phyloP scores from a whole-genome alignment of 1,140 invertebrate genomes.

The Branchinecta lynchi region DNA sequence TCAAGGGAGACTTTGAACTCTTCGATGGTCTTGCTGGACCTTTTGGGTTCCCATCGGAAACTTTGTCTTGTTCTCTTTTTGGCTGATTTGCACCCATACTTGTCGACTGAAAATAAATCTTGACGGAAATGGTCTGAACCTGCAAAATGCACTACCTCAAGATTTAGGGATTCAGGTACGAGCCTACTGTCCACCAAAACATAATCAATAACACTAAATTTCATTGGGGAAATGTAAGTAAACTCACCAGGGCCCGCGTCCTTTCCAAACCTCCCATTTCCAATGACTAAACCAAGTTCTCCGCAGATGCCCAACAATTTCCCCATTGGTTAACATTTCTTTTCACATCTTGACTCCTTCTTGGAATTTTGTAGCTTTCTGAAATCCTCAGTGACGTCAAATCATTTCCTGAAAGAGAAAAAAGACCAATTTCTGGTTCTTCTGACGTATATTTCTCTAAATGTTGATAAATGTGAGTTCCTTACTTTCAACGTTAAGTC shows the following conservation, averaged over 20 bases:
- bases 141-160: constrained; percentile 9
- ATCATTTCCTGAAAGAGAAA: constrained; percentile 9
- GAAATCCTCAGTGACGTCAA: constrained; percentile 1
- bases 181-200: constrained; percentile 5
- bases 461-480: too few relatives aligned
- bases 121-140: constrained; percentile 1
- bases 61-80: too few relatives aligned
- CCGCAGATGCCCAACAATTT: constrained; percentile 8
- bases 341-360: constrained; percentile 9
- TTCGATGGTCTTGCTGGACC: too few relatives aligned
- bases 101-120: constrained; percentile 6
- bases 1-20: too few relatives aligned
- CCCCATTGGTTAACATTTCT: constrained; percentile 6
- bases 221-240: neutral
- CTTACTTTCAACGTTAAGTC: too few relatives aligned
- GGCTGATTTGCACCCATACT: neutral
- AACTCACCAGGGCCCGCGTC: neutral
- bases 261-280: constrained; percentile 6
- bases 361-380: constrained; percentile 9
- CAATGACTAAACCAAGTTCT: constrained; percentile 9
- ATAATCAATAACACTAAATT: constrained; percentile 2
- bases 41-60: too few relatives aligned
- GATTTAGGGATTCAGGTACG: constrained; percentile 4
- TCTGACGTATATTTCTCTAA: neutral
- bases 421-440: constrained; percentile 1